Evolutionary conservation across 2,888 invertebrate species (phyloP).

Genomic region (Meliscaeva auricollis): DNA sequence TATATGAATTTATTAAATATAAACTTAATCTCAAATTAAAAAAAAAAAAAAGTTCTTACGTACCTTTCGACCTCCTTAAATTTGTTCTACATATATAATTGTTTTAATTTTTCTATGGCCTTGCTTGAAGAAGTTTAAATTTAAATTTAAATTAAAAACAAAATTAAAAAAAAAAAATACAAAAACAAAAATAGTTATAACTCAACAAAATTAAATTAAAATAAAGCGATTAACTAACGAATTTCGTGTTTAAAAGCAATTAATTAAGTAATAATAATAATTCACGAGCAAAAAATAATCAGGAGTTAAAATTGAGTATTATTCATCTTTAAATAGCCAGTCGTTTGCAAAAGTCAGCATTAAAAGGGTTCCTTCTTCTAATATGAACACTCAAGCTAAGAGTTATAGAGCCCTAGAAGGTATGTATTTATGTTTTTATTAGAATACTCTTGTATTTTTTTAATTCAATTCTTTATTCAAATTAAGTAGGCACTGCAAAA

Average conservation of each 20-base stretch:
- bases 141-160: slow-evolving; percentile 39
- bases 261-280: slow-evolving; percentile 13
- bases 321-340: slow-evolving; percentile 83
- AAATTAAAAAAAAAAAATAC: slow-evolving; percentile 24
- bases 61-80: slow-evolving; percentile 73
- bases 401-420: slow-evolving; percentile 83
- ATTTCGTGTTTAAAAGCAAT: slow-evolving; percentile 44
- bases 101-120: slow-evolving; percentile 65
- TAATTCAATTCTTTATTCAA: too few species aligned
- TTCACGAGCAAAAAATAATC: neutral
- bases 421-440: slow-evolving; percentile 74
- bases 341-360: slow-evolving; percentile 63
- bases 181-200: slow-evolving; percentile 38
- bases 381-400: slow-evolving; percentile 84
- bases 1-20: slow-evolving; percentile 69
- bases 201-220: slow-evolving; percentile 31
- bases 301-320: slow-evolving; percentile 77
- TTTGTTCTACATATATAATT: slow-evolving; percentile 62
- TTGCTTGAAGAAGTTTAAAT: slow-evolving; percentile 56
- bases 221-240: slow-evolving; percentile 32
- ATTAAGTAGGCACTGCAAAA: too few species aligned
- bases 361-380: slow-evolving; percentile 74
- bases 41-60: slow-evolving; percentile 66
- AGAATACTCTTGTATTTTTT: too few species aligned
- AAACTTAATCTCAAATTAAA: slow-evolving; percentile 67